Base-by-base conservation (phyloP, 92 coral and sea anemone genomes). In the Palythoa heliodiscus region DNA sequence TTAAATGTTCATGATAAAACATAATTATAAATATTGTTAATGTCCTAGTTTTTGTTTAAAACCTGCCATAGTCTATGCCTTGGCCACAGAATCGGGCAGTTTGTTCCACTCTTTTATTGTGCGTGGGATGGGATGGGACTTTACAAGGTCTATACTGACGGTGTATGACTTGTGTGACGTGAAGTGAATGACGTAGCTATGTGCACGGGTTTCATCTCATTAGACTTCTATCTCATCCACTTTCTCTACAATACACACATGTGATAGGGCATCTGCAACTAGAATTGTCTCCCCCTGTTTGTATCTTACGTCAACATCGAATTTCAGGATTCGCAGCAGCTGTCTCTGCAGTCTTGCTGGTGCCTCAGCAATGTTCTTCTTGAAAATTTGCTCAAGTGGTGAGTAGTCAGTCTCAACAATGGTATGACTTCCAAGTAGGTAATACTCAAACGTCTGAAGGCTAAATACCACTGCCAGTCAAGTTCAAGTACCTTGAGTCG, bases 201-300 rank as follows among this genome's bases (percentile, higher is more conserved):
- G 70, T 17, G 66, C 60, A 40, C 24, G 11, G 47, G 0, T 17
- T 17, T 63, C 60, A 54, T 17, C 25, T 17, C 66, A 52, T 50
- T 58, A 73, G 60, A 52, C 55, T 29, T 76, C 79, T 3, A 54
- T 54, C 19, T 61, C 50, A 38, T 67, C 75, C 3, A 40, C 52
- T 7, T 71, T 15, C 12, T 55, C 23, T 15, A 24, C 52, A 53
- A 47, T 22, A 47, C 88, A 91, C 23, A 89, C 66, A 24, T 79
- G 87, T 39, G 91, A 92, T 68, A 83, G 86, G 83, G 89, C 90
- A 50, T 91, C 93, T 17, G 95, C 93, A 7, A 92, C 91, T 35
- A 90, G 93, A 15, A 90, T 92, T 43, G 84, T 37, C 83, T 83
- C 70, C 38, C 95, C 93, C 29, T 74, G 87, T 37, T 83, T 87